Evolutionary conservation across 2,888 invertebrate species (phyloP), one percentile per base, ranked within the genome.

Genomic region (Lordiphosa andalusiaca): DNA sequence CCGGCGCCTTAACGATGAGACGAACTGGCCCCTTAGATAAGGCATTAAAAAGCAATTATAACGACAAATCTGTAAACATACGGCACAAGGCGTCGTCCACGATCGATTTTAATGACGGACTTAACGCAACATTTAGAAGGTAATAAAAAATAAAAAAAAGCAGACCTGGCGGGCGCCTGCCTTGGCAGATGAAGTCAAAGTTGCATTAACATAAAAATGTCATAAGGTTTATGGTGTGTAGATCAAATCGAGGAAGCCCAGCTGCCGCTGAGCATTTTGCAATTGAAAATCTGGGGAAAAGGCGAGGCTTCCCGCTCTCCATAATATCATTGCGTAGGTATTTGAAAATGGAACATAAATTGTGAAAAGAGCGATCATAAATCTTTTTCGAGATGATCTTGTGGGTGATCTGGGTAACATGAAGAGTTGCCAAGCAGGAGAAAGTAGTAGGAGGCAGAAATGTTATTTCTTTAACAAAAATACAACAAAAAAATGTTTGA

Each of bases 21-120:
- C 51, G 52, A 55, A 55, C 55, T 69, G 60, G 49, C 49, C 66
- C 71, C 53, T 67, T 67, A 84, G 86, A 86, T 85, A 85, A 84
- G 83, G 84, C 69, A 85, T 86, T 85, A 85, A 85, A 85, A 85
- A 83, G 85, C 85, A 85, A 85, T 86, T 85, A 86, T 83, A 73
- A 74, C 85, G 83, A 86, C 86, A 85, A 85, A 84, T 80, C 85
- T 84, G 85, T 86, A 85, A 86, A 85, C 85, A 86, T 80, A 78
- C 81, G 81, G 81, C 78, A 69, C 62, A 54, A 46, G 54, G 64
- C 30, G 64, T 55, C 64, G 78, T 73, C 70, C 5, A 16, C 25
- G 13, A 30, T 44, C 30, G 30, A 78, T 73, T 73, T 80, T 75
- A 83, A 84, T 86, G 77, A 85, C 76, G 78, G 85, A 86, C 81